Conservation (phyloP, 2,888 invertebrate species). For the Chymomyza procnemis region DNA sequence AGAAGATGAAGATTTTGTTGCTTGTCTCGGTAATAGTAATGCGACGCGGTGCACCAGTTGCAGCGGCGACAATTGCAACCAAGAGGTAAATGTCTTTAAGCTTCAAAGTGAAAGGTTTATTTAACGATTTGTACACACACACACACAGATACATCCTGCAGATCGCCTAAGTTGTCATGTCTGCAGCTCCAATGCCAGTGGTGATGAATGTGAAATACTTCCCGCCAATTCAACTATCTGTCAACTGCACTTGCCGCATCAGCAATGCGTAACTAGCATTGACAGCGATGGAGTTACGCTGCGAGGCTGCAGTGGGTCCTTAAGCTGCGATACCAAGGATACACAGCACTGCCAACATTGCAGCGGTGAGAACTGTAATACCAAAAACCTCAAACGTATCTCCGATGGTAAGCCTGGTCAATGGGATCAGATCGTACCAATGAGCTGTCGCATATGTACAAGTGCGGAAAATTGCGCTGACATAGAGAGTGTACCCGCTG, state of each 20-base stretch:
- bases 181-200: slow-evolving; percentile 53
- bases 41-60: slow-evolving; percentile 58
- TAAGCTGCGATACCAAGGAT: slow-evolving; percentile 45
- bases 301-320: slow-evolving; percentile 65
- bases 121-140: background rate
- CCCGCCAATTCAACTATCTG: slow-evolving; percentile 53
- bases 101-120: background rate
- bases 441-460: slow-evolving; percentile 62
- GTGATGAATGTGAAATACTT: slow-evolving; percentile 44
- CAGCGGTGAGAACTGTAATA: slow-evolving; percentile 59
- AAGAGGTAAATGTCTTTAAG: slow-evolving; percentile 40
- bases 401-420: slow-evolving; percentile 66
- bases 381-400: slow-evolving; percentile 55
- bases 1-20: slow-evolving; percentile 53
- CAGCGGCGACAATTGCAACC: slow-evolving; percentile 58
- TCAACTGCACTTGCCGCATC: slow-evolving; percentile 41
- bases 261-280: slow-evolving; percentile 61
- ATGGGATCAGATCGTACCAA: slow-evolving; percentile 70
- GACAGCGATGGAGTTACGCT: slow-evolving; percentile 51
- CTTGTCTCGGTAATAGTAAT: slow-evolving; percentile 51
- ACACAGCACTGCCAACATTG: slow-evolving; percentile 54
- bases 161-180: slow-evolving; percentile 67
- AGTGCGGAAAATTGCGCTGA: slow-evolving; percentile 41
- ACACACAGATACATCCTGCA: slow-evolving; percentile 62
- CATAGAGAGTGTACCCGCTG: background rate